Percentiles rank a stretch among this genome's conserved stretches.
These are phyloP conservation scores for Daptonema setosum DNA, from an alignment of 2,888 invertebrate species.

Conservation along the genomic window DNA sequence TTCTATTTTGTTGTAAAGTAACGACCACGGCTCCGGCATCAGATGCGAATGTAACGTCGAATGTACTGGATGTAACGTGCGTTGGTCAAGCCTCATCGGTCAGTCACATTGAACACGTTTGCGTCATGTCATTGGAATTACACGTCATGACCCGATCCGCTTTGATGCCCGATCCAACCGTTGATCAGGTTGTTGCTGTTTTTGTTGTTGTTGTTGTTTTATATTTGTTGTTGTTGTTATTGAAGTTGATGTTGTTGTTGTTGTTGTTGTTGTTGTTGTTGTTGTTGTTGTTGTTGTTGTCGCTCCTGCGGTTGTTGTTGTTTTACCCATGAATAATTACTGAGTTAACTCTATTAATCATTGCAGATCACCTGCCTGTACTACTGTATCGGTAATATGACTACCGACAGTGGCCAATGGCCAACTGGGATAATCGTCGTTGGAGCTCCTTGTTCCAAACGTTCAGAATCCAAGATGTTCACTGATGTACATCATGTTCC, in stretches of 20 bases:
- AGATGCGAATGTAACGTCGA: background rate
- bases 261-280: too few species aligned
- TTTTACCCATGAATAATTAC: too few species aligned
- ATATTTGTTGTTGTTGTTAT: too few species aligned
- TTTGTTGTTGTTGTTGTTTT: too few species aligned
- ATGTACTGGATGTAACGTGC: background rate
- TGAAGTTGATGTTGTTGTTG: too few species aligned
- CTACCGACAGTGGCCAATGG: constrained; percentile 13
- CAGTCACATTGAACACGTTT: constrained; percentile 36
- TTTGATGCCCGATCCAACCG: constrained; percentile 55
- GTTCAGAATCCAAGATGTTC: too few species aligned
- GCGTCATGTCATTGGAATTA: constrained; percentile 60
- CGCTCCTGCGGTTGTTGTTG: too few species aligned
- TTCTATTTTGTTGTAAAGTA: background rate
- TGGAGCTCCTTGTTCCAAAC: too few species aligned
- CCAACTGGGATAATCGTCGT: background rate
- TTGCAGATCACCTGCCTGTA: constrained; percentile 40
- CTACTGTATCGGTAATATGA: constrained; percentile 7
- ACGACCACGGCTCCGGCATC: background rate
- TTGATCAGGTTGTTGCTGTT: constrained; percentile 54
- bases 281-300: too few species aligned
- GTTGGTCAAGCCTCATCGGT: background rate
- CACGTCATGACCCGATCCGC: constrained; percentile 52
- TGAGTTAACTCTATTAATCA: too few species aligned
- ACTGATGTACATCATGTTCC: too few species aligned